Conservation (phyloP, 2,113 vertebrate species). For the Egretta garzetta region DNA sequence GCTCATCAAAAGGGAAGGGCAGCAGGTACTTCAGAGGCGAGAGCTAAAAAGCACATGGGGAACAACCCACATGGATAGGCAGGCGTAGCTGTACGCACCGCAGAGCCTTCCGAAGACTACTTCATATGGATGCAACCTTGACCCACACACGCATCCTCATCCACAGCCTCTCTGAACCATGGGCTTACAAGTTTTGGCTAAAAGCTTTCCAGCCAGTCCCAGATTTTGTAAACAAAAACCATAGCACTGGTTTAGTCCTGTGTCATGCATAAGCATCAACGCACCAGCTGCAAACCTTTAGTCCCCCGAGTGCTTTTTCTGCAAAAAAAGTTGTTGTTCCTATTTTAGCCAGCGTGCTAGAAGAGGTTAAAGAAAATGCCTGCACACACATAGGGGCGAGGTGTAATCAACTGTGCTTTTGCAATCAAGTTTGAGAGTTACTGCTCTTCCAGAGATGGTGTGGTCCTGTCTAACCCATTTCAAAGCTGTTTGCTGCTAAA, state of each 20-base stretch:
- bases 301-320: neutral
- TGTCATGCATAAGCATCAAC: no score
- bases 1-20: no score
- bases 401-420: neutral
- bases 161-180: neutral
- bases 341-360: neutral
- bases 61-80: neutral
- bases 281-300: neutral
- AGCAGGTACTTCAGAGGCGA: rapidly evolving
- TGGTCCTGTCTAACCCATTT: neutral
- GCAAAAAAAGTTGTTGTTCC: neutral
- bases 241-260: neutral
- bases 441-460: neutral
- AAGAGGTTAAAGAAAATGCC: neutral
- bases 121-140: neutral
- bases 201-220: neutral
- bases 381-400: rapidly evolving
- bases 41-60: neutral
- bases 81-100: rapidly evolving
- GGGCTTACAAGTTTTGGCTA: neutral
- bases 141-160: rapidly evolving
- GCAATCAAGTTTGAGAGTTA: neutral
- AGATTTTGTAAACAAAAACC: neutral
- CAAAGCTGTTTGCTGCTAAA: neutral
- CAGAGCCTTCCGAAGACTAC: rapidly evolving